Percentiles rank a stretch among this genome's conserved stretches.
Evolutionary conservation across 2,797 vertebrate genomes (phyloP).

Genomic region (Euphonia xanthogaster): DNA sequence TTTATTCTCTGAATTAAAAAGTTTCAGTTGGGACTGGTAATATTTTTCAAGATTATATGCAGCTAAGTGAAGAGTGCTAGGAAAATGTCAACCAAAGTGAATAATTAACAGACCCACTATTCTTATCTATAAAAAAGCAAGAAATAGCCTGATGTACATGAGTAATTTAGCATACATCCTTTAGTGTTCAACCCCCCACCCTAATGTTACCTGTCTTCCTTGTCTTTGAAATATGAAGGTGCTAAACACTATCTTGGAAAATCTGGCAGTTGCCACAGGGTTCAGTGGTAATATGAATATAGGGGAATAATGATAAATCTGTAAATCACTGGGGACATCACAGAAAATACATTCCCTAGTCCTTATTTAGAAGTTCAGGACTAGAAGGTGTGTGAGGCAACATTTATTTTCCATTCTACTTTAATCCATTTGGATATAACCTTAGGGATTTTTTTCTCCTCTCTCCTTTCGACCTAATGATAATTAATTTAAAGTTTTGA

Average conservation of each 20-base stretch:
- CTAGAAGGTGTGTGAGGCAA: background rate
- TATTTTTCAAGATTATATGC: background rate
- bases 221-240: background rate
- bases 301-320: background rate
- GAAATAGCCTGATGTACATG: background rate
- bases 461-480: background rate
- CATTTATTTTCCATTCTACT: background rate
- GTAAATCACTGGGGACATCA: background rate
- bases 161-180: background rate
- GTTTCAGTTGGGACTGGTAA: background rate
- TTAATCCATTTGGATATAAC: background rate
- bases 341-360: background rate
- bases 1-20: background rate
- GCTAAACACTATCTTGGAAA: background rate
- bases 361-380: background rate
- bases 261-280: background rate
- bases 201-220: background rate
- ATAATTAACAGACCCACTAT: background rate
- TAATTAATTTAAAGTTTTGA: conserved; percentile 22
- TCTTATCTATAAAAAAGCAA: background rate
- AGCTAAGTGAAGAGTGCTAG: background rate
- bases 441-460: background rate
- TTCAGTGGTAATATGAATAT: background rate
- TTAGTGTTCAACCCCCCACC: background rate
- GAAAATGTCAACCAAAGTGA: background rate